Evolutionary conservation across 2,797 vertebrate genomes (phyloP), one percentile per base, ranked within the genome.

Genomic region (Pantherophis vulpinus): DNA sequence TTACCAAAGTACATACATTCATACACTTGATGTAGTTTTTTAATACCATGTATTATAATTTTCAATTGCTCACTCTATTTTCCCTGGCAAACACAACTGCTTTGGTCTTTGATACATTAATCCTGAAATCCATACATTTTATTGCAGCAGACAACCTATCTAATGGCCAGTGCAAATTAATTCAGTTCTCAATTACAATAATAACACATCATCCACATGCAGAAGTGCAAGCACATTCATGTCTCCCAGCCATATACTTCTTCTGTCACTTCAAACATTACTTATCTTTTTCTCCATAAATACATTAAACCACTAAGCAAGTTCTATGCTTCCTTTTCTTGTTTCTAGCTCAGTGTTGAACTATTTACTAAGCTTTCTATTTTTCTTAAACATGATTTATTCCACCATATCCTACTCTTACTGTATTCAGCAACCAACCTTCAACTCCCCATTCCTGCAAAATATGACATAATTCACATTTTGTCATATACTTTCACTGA

Each of bases 141-240:
- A 91, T 90, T 91, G 54, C 79, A 83, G 37, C 23, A 83, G 42
- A 83, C 79, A 47, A 47, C 74, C 91, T 89, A 93, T 89, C 91
- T 94, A 93, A 95, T 94, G 94, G 94, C 94, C 59, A 92, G 94
- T 95, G 92, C 92, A 94, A 93, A 93, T 96, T 93, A 93, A 87
- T 95, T 92, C 54, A 91, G 87, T 93, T 93, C 95, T 94, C 94
- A 93, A 92, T 91, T 94, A 93, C 94, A 93, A 74, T 74, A 91
- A 88, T 88, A 88, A 87, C 94, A 87, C 37, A 86, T 29, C 90
- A 91, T 89, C 59, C 23, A 37, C 16, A 90, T 60, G 37, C 16
- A 90, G 60, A 83, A 83, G 20, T 83, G 42, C 79, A 47, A 83
- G 79, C 47, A 47, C 42, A 83, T 25, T 83, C 37, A 47, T 47